Base-by-base conservation (phyloP, 2,888 invertebrate genomes). In the Eristalis tenax region DNA sequence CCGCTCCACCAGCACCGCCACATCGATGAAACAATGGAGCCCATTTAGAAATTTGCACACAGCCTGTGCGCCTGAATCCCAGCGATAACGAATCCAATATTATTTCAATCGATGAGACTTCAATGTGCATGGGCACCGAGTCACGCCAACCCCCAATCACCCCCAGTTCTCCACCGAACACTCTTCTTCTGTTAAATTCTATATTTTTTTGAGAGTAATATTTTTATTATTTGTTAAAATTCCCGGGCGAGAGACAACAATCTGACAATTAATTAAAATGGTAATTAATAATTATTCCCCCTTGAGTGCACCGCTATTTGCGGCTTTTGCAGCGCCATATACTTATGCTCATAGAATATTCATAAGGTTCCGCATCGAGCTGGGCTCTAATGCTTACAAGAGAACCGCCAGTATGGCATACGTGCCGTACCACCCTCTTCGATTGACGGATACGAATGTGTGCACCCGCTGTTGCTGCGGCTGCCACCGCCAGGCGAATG, bases 211-310 rank as follows among this genome's bases (percentile, higher is more conserved):
- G 15, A 8, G n/a, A n/a, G n/a, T n/a, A n/a, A n/a, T n/a, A n/a
- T n/a, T 43, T 64, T 80, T 71, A 38, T 38, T 35, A 35, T 59
- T 68, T 43, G 26, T 66, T 11, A 40, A 79, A 32, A 43, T 80
- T 68, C 75, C 83, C 66, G 66, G 66, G 73, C 70, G 63, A 69
- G 65, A 83, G 79, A 71, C 83, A 83, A 79, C 86, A 87, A 87
- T 83, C 83, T 87, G 87, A 80, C 87, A 87, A 87, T 87, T 83
- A 87, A 87, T 87, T 87, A 87, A 83, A 83, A 80, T 70, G 59
- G 70, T 68, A 79, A 79, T 83, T 87, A 87, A 87, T 87, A 83
- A 83, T 76, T 76, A 69, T 65, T 83, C 32, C 65, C 74, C 57
- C 65, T 75, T 70, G 82, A 82, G 86, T 74, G 77, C 59, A 68